phyloP scores from a whole-genome alignment of 2,888 invertebrate genomes.

The Drosophila meridionalis region DNA sequence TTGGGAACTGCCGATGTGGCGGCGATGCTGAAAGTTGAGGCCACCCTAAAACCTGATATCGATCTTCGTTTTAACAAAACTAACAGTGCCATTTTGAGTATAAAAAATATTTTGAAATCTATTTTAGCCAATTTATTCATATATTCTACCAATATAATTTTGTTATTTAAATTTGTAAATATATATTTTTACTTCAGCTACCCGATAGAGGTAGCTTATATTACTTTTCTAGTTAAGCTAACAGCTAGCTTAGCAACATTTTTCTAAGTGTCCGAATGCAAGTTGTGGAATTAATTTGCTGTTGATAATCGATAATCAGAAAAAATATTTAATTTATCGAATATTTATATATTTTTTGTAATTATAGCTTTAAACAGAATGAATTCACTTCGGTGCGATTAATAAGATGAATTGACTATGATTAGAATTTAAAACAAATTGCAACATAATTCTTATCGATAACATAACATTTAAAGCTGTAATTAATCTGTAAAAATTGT shows the following conservation, averaged over 20 bases:
- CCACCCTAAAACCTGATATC: conserved; percentile 9
- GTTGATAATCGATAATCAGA: background rate
- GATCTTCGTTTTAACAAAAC: background rate
- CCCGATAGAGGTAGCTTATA: background rate
- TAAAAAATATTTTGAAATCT: background rate
- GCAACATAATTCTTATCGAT: conserved; percentile 21
- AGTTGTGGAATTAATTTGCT: background rate
- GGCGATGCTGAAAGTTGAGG: background rate
- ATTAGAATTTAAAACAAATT: background rate
- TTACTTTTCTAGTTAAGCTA: background rate
- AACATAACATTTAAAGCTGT: background rate
- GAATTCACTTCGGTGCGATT: background rate
- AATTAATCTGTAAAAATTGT: background rate
- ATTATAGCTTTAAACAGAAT: background rate
- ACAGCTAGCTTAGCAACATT: conserved; percentile 14
- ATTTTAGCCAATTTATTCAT: no score
- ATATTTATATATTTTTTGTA: background rate
- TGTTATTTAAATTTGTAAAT: background rate
- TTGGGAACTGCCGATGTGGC: conserved; percentile 14
- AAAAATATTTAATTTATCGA: background rate
- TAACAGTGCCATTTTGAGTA: background rate
- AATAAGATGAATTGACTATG: background rate
- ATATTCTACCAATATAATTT: no score
- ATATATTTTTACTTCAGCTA: background rate
- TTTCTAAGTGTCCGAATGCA: background rate